phyloP scores from a whole-genome alignment of 2,113 vertebrate species.

The Thunnus thynnus region DNA sequence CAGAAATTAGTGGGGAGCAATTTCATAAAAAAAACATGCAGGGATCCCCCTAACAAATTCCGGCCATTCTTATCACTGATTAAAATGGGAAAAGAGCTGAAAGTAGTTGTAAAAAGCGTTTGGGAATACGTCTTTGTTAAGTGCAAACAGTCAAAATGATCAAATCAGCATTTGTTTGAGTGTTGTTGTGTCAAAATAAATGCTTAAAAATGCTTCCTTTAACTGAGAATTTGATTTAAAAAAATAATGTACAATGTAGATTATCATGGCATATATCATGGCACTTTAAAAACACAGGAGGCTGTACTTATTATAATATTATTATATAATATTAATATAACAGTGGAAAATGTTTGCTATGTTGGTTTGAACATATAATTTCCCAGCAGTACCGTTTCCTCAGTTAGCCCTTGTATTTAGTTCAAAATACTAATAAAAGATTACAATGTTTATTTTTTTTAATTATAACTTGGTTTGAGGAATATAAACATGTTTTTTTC shows the following conservation, averaged over 20 bases:
- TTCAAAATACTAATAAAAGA: too few species aligned
- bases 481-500: too few species aligned
- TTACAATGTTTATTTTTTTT: too few species aligned
- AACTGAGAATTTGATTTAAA: neutral
- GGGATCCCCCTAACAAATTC: neutral
- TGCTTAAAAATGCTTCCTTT: neutral
- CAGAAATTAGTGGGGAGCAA: neutral
- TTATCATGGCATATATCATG: neutral
- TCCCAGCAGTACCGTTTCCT: too few species aligned
- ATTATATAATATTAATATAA: too few species aligned
- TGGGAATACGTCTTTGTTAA: neutral
- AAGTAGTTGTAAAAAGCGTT: neutral
- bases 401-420: too few species aligned
- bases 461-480: too few species aligned
- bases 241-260: neutral
- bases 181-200: neutral
- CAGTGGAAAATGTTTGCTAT: too few species aligned
- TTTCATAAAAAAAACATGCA: constrained; percentile 16
- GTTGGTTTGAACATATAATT: too few species aligned
- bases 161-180: neutral
- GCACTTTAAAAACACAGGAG: neutral
- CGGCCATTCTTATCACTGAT: neutral
- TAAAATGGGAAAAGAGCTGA: neutral
- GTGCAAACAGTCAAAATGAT: constrained; percentile 17
- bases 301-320: too few species aligned